Conservation (phyloP, 2,888 invertebrate genomes). For the Scrobipalpa costella region DNA sequence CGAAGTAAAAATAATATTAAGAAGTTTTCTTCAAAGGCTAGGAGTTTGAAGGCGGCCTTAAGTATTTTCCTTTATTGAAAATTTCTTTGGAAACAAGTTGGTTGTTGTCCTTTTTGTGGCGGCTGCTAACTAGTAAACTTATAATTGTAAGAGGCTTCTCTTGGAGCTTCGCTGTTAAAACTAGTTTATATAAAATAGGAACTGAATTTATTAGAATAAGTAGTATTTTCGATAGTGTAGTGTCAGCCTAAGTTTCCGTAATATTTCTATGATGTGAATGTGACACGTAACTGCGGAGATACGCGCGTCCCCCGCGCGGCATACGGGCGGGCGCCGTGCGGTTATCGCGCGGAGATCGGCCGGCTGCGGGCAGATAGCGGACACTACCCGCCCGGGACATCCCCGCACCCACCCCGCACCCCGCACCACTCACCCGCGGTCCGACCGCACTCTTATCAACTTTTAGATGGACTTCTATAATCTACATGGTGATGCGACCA, state of each 20-base stretch:
- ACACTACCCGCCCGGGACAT: not conserved
- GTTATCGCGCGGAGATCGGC: not conserved
- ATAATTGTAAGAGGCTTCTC: not conserved
- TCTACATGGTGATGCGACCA: too few relatives aligned
- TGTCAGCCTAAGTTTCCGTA: not conserved
- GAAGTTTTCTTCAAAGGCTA: constrained; percentile 1
- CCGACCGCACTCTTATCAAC: not conserved
- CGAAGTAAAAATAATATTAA: constrained; percentile 11
- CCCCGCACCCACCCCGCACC: not conserved
- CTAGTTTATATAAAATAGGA: too few relatives aligned
- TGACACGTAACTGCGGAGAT: constrained; percentile 21
- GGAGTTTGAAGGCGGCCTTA: not conserved
- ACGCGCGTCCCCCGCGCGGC: constrained; percentile 21
- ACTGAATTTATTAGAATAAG: too few relatives aligned
- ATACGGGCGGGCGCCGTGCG: not conserved
- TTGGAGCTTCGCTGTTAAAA: not conserved
- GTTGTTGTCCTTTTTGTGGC: not conserved
- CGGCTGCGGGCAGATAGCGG: not conserved
- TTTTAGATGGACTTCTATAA: not conserved
- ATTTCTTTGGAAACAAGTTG: constrained; percentile 9
- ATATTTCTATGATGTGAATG: constrained; percentile 1
- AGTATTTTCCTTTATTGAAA: constrained; percentile 7
- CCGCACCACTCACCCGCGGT: not conserved
- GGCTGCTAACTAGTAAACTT: not conserved
- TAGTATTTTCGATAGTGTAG: not conserved